These are phyloP conservation scores for Marronus borbonicus DNA, from an alignment of 2,888 invertebrate genomes.

Conservation along the genomic window DNA sequence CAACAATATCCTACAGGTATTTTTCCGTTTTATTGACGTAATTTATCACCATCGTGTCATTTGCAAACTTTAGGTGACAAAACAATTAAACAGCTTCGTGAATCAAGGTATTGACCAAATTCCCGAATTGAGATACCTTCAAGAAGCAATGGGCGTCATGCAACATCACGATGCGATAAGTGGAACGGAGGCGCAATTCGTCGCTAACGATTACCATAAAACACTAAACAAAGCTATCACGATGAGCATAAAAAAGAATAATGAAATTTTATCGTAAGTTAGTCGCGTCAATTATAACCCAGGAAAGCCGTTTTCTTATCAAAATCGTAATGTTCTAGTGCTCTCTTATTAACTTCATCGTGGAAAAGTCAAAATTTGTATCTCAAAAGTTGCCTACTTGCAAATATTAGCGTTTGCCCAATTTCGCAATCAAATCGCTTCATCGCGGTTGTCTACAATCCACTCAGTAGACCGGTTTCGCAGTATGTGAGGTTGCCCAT, in stretches of 20 bases:
- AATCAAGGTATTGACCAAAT: constrained; percentile 70
- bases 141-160: constrained; percentile 82
- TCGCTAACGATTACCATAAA: constrained; percentile 82
- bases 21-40: neutral
- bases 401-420: constrained; percentile 77
- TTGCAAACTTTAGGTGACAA: constrained; percentile 73
- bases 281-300: neutral
- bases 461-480: constrained; percentile 76
- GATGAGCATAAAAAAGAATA: constrained; percentile 44
- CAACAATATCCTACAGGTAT: constrained; percentile 82
- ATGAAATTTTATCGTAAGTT: constrained; percentile 54
- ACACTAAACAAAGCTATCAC: constrained; percentile 79
- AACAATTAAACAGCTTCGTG: constrained; percentile 78
- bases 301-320: neutral
- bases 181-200: constrained; percentile 64
- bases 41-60: neutral
- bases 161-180: constrained; percentile 88
- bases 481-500: constrained; percentile 79
- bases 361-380: constrained; percentile 55
- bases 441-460: constrained; percentile 86
- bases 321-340: constrained; percentile 3
- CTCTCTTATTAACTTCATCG: constrained; percentile 63
- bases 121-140: constrained; percentile 73
- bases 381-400: constrained; percentile 72
- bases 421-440: constrained; percentile 73